Evolutionary conservation across 2,888 invertebrate genomes (phyloP), one percentile per base, ranked within the genome.

Genomic region (Anorthoa munda): DNA sequence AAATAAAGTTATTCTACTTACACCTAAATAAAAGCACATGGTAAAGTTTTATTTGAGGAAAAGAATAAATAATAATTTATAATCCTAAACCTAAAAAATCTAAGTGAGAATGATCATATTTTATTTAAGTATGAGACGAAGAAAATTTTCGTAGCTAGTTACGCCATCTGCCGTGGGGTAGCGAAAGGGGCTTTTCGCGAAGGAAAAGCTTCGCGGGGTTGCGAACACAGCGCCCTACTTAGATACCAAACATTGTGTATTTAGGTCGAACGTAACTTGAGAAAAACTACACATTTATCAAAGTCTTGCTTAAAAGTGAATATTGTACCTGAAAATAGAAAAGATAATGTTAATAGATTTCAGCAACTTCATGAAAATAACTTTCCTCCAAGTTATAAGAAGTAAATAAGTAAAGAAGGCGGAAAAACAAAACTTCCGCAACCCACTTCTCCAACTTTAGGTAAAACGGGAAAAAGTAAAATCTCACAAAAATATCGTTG

Each of bases 151-250:
- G 89, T 87, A 89, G 86, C 84, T 53, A 26, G 73, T 75, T 87
- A 87, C 93, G 95, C 95, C 96, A 96, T 96, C 96, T 96, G 60
- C 72, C 87, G 94, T 72, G 92, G 96, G 96, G 96, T 96, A 96
- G 96, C 93, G 78, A 72, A 79, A 86, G 71, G 74, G 67, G 50
- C 46, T 72, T 86, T 86, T 77, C 81, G 69, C 65, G 21, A 39
- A 77, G 68, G 74, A 85, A 81, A 79, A 66, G 72, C 68, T 45
- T 26, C 59, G 7, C 67, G 76, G 78, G 77, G 75, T 60, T 79
- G 78, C 79, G 81, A 75, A 59, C 61, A 75, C 86, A 79, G 82
- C 80, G 63, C 81, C 79, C 66, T 55, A 70, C 83, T 72, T 59
- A 67, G 78, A 80, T 74, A 84, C 71, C 79, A 91, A 89, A 90